Conservation (phyloP, 1,140 invertebrate genomes). For the Drosophila ananassae region DNA sequence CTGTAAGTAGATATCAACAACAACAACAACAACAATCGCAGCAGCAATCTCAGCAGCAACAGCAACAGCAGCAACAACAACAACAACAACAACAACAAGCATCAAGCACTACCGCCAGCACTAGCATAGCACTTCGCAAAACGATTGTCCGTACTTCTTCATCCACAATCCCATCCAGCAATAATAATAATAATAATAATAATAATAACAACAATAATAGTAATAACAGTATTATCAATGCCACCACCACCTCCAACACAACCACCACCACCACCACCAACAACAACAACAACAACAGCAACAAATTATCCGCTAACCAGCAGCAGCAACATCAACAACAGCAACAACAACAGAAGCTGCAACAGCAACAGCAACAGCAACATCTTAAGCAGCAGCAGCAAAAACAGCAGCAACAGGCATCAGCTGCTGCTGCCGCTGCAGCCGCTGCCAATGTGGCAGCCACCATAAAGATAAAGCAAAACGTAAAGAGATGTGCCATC, state of each 20-base stretch:
- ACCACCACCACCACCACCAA: conserved; percentile 49
- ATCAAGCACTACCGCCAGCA: conserved; percentile 71
- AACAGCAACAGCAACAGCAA: conserved; percentile 73
- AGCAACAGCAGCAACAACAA: conserved; percentile 52
- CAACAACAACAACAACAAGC: conserved; percentile 63
- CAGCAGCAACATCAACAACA: conserved; percentile 51
- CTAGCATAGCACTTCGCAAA: conserved; percentile 86
- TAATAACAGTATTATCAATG: conserved; percentile 57
- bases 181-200: conserved; percentile 60
- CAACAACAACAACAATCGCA: conserved; percentile 54
- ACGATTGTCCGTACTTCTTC: conserved; percentile 84
- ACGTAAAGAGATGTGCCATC: conserved; percentile 69
- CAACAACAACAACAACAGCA: conserved; percentile 76
- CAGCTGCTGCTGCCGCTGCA: conserved; percentile 67
- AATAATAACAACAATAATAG: conserved; percentile 61
- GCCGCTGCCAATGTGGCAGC: conserved; percentile 74
- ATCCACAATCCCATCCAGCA: conserved; percentile 82
- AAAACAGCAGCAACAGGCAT: conserved; percentile 70
- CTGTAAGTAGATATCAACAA: conserved; percentile 86
- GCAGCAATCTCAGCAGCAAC: conserved; percentile 52
- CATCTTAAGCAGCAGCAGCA: conserved; percentile 66
- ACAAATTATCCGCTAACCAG: conserved; percentile 76
- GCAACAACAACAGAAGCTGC: conserved; percentile 19
- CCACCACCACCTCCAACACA: conserved; percentile 62
- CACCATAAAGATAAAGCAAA: conserved; percentile 84